These are phyloP conservation scores for Lepetodrilus schrolli DNA, from an alignment of 2,888 invertebrate genomes.

Conservation along the genomic window DNA sequence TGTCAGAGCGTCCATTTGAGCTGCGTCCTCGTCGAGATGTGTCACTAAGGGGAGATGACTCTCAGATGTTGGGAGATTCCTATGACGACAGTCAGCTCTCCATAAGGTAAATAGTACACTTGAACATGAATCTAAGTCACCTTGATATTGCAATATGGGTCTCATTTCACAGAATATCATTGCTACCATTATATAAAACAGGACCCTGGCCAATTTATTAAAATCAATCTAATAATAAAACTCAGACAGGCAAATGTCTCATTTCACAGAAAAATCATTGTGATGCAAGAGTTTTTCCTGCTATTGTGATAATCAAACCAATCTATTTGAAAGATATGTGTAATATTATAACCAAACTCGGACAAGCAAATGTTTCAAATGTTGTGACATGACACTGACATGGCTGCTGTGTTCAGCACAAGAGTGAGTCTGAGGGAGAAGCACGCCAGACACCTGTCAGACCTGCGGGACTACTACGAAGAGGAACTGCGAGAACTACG, in stretches of 20 bases:
- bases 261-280: too few species aligned
- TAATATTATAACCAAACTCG: not conserved
- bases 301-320: too few species aligned
- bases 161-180: too few species aligned
- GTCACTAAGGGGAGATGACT: not conserved
- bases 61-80: not conserved
- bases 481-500: conserved; percentile 63
- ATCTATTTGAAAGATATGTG: too few species aligned
- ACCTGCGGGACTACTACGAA: conserved; percentile 68
- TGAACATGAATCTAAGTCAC: not conserved
- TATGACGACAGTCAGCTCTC: conserved; percentile 1
- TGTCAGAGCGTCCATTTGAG: not conserved
- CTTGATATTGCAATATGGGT: too few species aligned
- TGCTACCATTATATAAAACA: too few species aligned
- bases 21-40: not conserved
- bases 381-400: not conserved
- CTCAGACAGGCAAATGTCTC: too few species aligned
- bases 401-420: conserved; percentile 42
- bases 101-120: not conserved
- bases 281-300: too few species aligned
- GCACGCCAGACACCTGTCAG: conserved; percentile 67
- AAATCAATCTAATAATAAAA: too few species aligned
- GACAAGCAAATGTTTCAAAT: not conserved
- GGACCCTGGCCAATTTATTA: too few species aligned
- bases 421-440: conserved; percentile 64